Evolutionary conservation across 2,113 vertebrate genomes (phyloP).

Genomic region (Thamnaconus septentrionalis): DNA sequence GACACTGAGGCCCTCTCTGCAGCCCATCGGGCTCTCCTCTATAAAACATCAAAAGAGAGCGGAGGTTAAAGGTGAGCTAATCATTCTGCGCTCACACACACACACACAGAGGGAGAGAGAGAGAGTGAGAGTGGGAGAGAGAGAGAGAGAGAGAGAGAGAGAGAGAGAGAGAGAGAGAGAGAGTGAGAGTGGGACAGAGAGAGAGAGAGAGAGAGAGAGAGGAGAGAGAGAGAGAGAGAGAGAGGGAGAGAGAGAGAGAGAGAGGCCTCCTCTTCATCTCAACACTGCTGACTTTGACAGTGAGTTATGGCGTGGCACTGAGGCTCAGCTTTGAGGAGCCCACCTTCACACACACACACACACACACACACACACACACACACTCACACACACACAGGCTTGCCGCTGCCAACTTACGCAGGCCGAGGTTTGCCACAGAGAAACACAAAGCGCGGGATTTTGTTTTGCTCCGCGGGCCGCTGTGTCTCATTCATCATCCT

Average conservation of each 20-base stretch:
- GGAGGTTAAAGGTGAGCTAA: slow-evolving; percentile 69
- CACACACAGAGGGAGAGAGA: slow-evolving; percentile 23
- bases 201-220: slow-evolving; percentile 1
- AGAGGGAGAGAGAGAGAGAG: slow-evolving; percentile 21
- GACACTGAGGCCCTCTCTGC: slow-evolving; percentile 48
- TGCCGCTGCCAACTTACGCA: slow-evolving; percentile 34
- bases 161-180: slow-evolving; percentile 20
- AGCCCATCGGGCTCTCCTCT: slow-evolving; percentile 51
- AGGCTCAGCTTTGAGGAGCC: slow-evolving; percentile 64
- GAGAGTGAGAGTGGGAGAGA: slow-evolving; percentile 10
- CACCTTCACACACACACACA: slow-evolving; percentile 54
- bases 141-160: slow-evolving; percentile 4
- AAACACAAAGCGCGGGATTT: slow-evolving; percentile 55
- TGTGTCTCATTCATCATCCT: slow-evolving; percentile 53
- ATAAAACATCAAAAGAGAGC: slow-evolving; percentile 72
- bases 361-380: slow-evolving; percentile 35
- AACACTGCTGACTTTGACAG: slow-evolving; percentile 57
- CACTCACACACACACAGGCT: slow-evolving; percentile 6
- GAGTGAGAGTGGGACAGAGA: slow-evolving; percentile 52
- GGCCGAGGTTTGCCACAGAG: slow-evolving; percentile 26
- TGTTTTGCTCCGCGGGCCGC: slow-evolving; percentile 47
- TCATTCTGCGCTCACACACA: slow-evolving; percentile 31
- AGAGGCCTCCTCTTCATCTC: slow-evolving; percentile 23
- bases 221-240: slow-evolving; percentile 26
- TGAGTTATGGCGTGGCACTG: slow-evolving; percentile 67